These are phyloP conservation scores for Pituophis catenifer DNA, from an alignment of 2,113 vertebrate species.

Conservation along the genomic window DNA sequence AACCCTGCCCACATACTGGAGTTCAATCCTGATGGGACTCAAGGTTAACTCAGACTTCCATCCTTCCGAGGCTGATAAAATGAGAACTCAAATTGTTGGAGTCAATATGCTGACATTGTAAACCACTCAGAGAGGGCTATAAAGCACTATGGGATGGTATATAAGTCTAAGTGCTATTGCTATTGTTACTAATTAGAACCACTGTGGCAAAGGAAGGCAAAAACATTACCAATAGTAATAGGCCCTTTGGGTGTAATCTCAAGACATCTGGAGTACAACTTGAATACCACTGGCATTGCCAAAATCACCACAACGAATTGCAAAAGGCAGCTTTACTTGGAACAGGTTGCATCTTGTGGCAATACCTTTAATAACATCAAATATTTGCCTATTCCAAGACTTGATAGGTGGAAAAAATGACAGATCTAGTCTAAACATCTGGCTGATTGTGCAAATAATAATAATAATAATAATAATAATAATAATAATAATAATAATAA, in stretches of 20 bases:
- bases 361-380: not conserved
- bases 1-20: not conserved
- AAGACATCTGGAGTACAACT: not conserved
- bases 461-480: no score
- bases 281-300: not conserved
- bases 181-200: not conserved
- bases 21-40: not conserved
- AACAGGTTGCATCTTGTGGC: not conserved
- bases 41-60: not conserved
- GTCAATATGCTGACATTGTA: not conserved
- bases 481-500: no score
- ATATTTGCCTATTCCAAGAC: not conserved
- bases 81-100: not conserved
- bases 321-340: not conserved
- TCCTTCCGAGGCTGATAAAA: not conserved
- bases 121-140: not conserved
- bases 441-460: not conserved
- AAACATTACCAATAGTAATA: not conserved
- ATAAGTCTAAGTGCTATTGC: no score
- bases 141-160: not conserved
- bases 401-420: not conserved
- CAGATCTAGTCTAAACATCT: not conserved
- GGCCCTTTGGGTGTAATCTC: not conserved
- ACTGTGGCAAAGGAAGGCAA: not conserved
- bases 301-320: not conserved